These are phyloP conservation scores for Ormyrus thymus DNA, from an alignment of 2,888 invertebrate genomes.

Conservation along the genomic window DNA sequence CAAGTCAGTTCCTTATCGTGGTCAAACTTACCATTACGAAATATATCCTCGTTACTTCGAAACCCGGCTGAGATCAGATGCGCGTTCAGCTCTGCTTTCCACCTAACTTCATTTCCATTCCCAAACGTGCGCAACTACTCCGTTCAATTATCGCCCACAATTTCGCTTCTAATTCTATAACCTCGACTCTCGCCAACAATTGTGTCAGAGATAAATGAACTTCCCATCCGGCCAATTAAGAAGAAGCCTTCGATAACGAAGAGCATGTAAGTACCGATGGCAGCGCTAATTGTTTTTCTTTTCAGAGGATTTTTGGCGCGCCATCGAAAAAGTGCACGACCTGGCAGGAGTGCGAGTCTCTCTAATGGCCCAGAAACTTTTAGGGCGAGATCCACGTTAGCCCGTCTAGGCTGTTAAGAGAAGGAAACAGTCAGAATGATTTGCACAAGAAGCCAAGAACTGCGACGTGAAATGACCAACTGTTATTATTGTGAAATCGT, in stretches of 20 bases:
- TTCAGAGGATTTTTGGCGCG: too few relatives aligned
- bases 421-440: not conserved
- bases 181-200: too few relatives aligned
- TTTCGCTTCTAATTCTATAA: too few relatives aligned
- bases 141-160: too few relatives aligned
- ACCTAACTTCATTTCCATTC: not conserved
- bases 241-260: too few relatives aligned
- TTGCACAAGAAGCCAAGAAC: constrained; percentile 14
- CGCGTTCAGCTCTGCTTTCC: not conserved
- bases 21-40: too few relatives aligned
- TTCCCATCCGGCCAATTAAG: too few relatives aligned
- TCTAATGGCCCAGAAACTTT: constrained; percentile 43
- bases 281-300: too few relatives aligned
- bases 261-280: too few relatives aligned
- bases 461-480: not conserved
- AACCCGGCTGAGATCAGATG: not conserved
- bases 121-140: not conserved
- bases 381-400: constrained; percentile 18
- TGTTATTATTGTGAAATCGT: constrained; percentile 4
- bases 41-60: too few relatives aligned
- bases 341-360: constrained; percentile 18
- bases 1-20: too few relatives aligned
- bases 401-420: not conserved
- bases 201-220: too few relatives aligned
- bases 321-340: not conserved